Conservation (phyloP, 2,113 vertebrate species). For the Onychorhynchus coronatus region DNA sequence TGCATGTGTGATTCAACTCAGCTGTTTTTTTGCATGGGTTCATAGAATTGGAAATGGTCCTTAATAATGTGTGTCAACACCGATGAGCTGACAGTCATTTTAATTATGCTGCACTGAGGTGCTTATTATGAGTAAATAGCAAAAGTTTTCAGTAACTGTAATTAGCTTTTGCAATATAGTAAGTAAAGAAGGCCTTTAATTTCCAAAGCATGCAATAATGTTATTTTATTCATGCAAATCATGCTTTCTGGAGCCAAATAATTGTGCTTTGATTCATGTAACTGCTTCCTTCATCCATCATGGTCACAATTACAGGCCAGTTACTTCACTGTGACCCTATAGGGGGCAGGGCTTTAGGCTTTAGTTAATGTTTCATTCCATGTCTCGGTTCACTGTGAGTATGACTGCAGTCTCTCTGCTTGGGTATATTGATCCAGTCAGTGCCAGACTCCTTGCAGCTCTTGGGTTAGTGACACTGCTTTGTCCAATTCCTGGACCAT, state of each 20-base stretch:
- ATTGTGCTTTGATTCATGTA: not conserved
- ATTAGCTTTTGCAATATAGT: not conserved
- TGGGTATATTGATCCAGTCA: constrained; percentile 58
- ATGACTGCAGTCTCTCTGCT: constrained; percentile 73
- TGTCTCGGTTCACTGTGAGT: constrained; percentile 58
- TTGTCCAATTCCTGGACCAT: constrained; percentile 70
- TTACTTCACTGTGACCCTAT: constrained; percentile 8
- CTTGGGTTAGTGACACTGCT: constrained; percentile 63
- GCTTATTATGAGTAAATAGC: not conserved
- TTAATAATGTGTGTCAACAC: not conserved
- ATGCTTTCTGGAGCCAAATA: not conserved
- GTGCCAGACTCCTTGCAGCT: constrained; percentile 72
- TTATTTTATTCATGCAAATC: not conserved
- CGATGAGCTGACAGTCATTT: not conserved
- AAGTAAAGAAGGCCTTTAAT: not conserved
- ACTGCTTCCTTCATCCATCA: not conserved
- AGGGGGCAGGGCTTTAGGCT: constrained; percentile 57
- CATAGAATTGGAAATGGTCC: not conserved
- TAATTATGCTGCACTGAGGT: not conserved
- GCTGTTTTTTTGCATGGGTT: not conserved
- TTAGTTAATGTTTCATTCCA: constrained; percentile 59
- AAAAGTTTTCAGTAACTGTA: not conserved
- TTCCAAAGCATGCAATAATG: not conserved
- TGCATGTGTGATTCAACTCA: not conserved
- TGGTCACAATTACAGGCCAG: not conserved